phyloP scores from a whole-genome alignment of 2,888 invertebrate genomes.

The Volucella inanis region DNA sequence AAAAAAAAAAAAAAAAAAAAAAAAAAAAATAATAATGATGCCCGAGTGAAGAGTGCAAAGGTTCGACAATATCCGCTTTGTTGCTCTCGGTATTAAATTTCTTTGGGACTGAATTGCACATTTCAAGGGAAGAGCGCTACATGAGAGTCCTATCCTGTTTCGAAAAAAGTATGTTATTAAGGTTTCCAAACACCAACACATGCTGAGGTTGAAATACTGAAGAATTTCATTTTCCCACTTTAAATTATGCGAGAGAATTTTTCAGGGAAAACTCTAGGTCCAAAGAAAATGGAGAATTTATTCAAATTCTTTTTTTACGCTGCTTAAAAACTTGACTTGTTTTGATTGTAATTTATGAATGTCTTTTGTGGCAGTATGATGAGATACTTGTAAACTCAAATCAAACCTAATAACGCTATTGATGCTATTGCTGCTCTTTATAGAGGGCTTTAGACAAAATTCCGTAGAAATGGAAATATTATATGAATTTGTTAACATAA shows the following conservation, averaged over 20 bases:
- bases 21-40: conserved; percentile 39
- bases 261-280: neutral
- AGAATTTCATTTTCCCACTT: neutral
- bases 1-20: conserved; percentile 10
- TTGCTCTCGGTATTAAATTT: conserved; percentile 58
- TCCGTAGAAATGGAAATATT: neutral
- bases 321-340: conserved; percentile 2
- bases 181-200: neutral
- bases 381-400: conserved; percentile 4
- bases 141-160: conserved; percentile 13
- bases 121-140: conserved; percentile 13
- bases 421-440: no score
- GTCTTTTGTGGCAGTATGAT: conserved; percentile 21
- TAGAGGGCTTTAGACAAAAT: neutral
- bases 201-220: neutral
- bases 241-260: no score
- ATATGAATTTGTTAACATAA: conserved; percentile 4
- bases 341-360: conserved; percentile 35
- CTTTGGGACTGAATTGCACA: conserved; percentile 49
- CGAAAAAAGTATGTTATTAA: neutral
- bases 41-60: conserved; percentile 64
- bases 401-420: neutral
- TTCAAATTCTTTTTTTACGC: conserved; percentile 12
- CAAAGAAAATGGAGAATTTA: conserved; percentile 25
- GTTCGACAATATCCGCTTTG: conserved; percentile 68